phyloP scores from a whole-genome alignment of 2,888 invertebrate species.

The Spodoptera exigua region DNA sequence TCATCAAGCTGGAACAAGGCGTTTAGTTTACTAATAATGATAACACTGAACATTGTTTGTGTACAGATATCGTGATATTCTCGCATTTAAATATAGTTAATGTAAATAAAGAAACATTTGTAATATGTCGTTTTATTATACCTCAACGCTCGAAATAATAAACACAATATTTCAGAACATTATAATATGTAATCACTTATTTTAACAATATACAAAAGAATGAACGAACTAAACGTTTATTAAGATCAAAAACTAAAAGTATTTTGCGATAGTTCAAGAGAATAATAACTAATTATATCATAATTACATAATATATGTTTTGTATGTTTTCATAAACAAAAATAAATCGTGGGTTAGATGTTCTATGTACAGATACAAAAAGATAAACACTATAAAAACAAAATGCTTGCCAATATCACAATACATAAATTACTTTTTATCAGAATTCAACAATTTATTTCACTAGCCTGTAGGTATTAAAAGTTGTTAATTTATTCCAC shows the following conservation, averaged over 20 bases:
- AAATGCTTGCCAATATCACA: slow-evolving; percentile 46
- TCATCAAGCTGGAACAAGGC: slow-evolving; percentile 63
- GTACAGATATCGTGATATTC: slow-evolving; percentile 67
- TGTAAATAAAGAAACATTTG: slow-evolving; percentile 55
- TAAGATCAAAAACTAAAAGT: slow-evolving; percentile 46
- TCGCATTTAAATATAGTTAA: slow-evolving; percentile 17
- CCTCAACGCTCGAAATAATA: slow-evolving; percentile 40
- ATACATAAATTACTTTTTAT: slow-evolving; percentile 15
- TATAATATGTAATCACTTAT: slow-evolving; percentile 60
- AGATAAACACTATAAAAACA: slow-evolving; percentile 9
- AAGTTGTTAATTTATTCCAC: slow-evolving; percentile 13
- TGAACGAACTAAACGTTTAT: slow-evolving; percentile 44
- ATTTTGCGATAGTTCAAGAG: slow-evolving; percentile 33
- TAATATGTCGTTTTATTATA: slow-evolving; percentile 33
- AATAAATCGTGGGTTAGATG: slow-evolving; percentile 22
- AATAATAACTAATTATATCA: slow-evolving; percentile 26
- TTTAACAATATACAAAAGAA: slow-evolving; percentile 60
- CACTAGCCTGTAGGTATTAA: slow-evolving; percentile 11
- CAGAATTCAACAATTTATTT: neutral
- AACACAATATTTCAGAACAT: slow-evolving; percentile 52
- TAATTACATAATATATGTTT: slow-evolving; percentile 10
- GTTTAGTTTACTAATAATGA: slow-evolving; percentile 57
- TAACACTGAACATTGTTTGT: slow-evolving; percentile 56
- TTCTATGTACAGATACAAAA: slow-evolving; percentile 40
- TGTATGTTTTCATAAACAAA: slow-evolving; percentile 17